Evolutionary conservation across 2,113 vertebrate genomes (phyloP).

Genomic region (Hippocampus mohnikei): DNA sequence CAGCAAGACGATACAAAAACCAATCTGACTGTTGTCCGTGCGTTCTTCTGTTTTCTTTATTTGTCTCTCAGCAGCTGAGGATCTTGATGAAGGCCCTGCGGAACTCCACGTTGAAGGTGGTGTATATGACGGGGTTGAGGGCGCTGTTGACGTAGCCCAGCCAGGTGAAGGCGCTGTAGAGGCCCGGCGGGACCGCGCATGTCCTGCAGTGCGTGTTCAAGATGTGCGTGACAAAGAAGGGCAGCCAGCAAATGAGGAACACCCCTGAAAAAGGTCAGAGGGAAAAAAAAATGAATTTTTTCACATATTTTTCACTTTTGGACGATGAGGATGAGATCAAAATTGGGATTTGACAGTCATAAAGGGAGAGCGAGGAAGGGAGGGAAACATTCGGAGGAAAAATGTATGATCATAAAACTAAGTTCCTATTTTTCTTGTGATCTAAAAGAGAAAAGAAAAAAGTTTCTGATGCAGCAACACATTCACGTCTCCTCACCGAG

Average conservation of each 20-base stretch:
- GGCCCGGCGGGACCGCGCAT: slow-evolving; percentile 78
- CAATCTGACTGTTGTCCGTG: not conserved
- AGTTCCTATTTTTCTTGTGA: too few species aligned
- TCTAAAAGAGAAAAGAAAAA: too few species aligned
- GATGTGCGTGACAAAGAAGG: slow-evolving; percentile 92
- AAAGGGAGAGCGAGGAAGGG: too few species aligned
- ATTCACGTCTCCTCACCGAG: slow-evolving; percentile 78
- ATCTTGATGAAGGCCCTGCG: slow-evolving; percentile 92
- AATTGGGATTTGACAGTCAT: too few species aligned
- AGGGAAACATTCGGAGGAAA: too few species aligned
- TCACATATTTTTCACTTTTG: too few species aligned
- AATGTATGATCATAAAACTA: too few species aligned
- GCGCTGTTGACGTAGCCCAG: slow-evolving; percentile 91
- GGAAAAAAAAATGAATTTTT: too few species aligned
- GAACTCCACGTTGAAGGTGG: slow-evolving; percentile 91
- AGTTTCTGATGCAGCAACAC: too few species aligned
- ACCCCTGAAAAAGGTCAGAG: slow-evolving; percentile 69
- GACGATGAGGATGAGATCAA: too few species aligned
- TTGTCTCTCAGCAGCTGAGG: slow-evolving; percentile 78
- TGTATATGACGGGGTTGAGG: slow-evolving; percentile 92
- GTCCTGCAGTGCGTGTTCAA: slow-evolving; percentile 87
- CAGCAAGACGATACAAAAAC: not conserved
- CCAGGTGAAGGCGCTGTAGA: slow-evolving; percentile 92
- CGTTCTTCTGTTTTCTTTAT: slow-evolving; percentile 14
- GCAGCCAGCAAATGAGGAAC: slow-evolving; percentile 94